Evolutionary conservation across 1,140 invertebrate genomes (phyloP).

Genomic region (Calliopsis andreniformis): DNA sequence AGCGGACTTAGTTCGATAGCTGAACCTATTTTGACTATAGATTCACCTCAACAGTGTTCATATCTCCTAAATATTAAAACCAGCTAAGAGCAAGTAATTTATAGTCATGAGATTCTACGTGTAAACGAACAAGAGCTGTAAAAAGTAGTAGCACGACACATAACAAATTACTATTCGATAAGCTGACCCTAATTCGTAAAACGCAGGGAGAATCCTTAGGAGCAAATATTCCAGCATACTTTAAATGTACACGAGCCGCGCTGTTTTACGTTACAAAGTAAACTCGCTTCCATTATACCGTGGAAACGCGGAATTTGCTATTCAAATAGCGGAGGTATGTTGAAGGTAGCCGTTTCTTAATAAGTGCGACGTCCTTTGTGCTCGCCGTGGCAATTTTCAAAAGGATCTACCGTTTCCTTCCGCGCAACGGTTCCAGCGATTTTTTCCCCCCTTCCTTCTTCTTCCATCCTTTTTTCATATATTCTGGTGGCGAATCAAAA

Average conservation of each 20-base stretch:
- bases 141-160: too few species aligned
- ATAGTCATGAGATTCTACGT: too few species aligned
- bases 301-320: conserved; percentile 30
- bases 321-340: conserved; percentile 21
- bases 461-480: too few species aligned
- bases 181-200: background rate
- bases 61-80: too few species aligned
- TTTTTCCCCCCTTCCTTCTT: background rate
- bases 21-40: too few species aligned
- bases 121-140: too few species aligned
- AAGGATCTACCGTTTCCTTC: background rate
- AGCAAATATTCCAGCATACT: conserved; percentile 9
- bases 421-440: background rate
- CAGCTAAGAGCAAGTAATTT: too few species aligned
- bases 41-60: too few species aligned
- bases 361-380: conserved; percentile 12
- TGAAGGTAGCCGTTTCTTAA: conserved; percentile 1
- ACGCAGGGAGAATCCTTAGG: background rate
- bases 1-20: too few species aligned
- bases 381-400: conserved; percentile 8
- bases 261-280: conserved; percentile 29
- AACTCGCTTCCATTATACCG: conserved; percentile 17
- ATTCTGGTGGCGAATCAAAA: conserved; percentile 11
- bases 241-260: background rate
- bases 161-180: too few species aligned